phyloP scores from a whole-genome alignment of 2,797 vertebrate species.

The Pristis pectinata region DNA sequence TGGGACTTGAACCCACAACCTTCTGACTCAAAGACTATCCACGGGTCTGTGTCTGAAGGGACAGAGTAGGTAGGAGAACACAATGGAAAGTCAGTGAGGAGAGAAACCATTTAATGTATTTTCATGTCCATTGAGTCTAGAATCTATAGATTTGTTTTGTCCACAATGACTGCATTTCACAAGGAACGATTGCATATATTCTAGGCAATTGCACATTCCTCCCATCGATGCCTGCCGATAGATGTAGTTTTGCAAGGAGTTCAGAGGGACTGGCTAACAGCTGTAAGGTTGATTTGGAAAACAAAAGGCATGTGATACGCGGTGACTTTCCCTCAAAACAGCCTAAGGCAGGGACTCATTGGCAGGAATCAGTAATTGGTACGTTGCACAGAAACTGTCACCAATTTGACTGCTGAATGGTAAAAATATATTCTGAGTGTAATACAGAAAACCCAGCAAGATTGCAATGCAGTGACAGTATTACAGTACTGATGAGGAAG shows the following conservation, averaged over 20 bases:
- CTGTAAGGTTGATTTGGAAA: neutral
- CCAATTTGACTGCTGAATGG: neutral
- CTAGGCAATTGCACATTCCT: neutral
- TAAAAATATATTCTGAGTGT: neutral
- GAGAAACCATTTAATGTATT: neutral
- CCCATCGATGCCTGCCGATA: neutral
- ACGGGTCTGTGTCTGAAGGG: neutral
- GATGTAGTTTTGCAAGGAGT: neutral
- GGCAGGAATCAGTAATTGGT: neutral
- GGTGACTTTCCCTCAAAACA: neutral
- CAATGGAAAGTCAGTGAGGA: neutral
- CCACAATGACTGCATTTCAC: neutral
- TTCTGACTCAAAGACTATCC: too few species aligned
- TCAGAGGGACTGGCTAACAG: neutral
- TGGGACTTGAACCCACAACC: too few species aligned
- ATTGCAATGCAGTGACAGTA: neutral
- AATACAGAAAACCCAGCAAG: neutral
- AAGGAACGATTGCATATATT: neutral
- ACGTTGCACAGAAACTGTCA: neutral
- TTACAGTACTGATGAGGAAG: too few species aligned
- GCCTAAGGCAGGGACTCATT: neutral
- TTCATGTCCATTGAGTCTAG: neutral
- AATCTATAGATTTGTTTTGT: neutral
- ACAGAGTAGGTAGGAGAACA: neutral
- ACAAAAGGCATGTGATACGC: neutral